Evolutionary conservation across 2,797 vertebrate genomes (phyloP).

Genomic region (Lutjanus argentimaculatus): DNA sequence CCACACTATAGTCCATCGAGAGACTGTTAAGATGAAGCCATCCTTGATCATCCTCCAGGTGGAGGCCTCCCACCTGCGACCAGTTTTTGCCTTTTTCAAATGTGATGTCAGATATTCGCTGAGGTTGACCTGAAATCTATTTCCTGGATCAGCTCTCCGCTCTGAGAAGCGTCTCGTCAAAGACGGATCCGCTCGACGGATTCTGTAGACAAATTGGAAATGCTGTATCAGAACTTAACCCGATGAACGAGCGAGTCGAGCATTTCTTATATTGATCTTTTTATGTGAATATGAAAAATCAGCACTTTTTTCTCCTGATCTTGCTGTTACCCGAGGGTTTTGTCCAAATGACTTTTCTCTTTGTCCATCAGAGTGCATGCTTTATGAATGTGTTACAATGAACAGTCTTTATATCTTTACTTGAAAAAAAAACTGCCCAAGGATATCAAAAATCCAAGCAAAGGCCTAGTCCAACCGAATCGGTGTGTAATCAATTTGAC

Average conservation of each 20-base stretch:
- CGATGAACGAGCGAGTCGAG: slow-evolving; percentile 37
- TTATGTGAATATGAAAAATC: slow-evolving; percentile 85
- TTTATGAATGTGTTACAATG: slow-evolving; percentile 84
- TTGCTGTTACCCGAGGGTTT: slow-evolving; percentile 80
- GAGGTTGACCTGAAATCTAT: slow-evolving; percentile 44
- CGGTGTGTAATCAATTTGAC: slow-evolving; percentile 58
- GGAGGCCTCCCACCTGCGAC: slow-evolving; percentile 52
- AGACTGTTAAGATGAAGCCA: slow-evolving; percentile 84
- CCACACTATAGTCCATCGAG: slow-evolving; percentile 53
- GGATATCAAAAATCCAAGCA: slow-evolving; percentile 66
- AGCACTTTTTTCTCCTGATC: slow-evolving; percentile 85
- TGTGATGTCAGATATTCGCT: slow-evolving; percentile 73
- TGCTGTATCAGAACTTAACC: slow-evolving; percentile 37
- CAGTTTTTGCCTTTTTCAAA: slow-evolving; percentile 77
- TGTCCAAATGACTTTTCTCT: slow-evolving; percentile 74
- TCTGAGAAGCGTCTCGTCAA: slow-evolving; percentile 24
- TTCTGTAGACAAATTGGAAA: slow-evolving; percentile 47
- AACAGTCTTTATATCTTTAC: slow-evolving; percentile 78
- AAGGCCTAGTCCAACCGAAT: slow-evolving; percentile 69
- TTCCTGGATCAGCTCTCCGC: slow-evolving; percentile 41
- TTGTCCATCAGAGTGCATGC: slow-evolving; percentile 83
- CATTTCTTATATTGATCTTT: slow-evolving; percentile 80
- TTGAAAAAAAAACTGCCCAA: slow-evolving; percentile 71
- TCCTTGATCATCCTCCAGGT: slow-evolving; percentile 59
- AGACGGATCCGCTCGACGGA: slow-evolving; percentile 6